Percentiles rank a stretch among this genome's conserved stretches.
Conservation (phyloP, 2,888 invertebrate species). For the Zeuzera pyrina region DNA sequence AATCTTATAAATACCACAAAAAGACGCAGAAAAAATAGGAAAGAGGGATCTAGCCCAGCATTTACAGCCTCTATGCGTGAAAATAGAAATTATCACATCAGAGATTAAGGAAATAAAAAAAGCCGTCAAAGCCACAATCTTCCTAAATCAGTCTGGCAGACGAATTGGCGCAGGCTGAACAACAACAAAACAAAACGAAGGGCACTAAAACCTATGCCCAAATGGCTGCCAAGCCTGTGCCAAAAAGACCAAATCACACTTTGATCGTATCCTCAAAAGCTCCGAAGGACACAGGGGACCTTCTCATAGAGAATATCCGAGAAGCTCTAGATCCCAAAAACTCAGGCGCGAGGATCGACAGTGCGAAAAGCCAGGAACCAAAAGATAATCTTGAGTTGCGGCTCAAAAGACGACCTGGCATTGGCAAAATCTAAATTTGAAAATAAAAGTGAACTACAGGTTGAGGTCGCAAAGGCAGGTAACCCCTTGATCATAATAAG, state of each 20-base stretch:
- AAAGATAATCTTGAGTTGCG: not conserved
- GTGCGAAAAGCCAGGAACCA: not conserved
- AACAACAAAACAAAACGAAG: not conserved
- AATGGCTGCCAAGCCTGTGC: constrained; percentile 1
- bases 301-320: no score
- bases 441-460: not conserved
- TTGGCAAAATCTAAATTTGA: not conserved
- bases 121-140: no score
- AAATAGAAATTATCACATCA: no score
- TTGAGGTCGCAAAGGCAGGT: not conserved
- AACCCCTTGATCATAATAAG: constrained; percentile 5
- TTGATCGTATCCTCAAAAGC: not conserved
- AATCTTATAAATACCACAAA: no score
- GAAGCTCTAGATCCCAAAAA: constrained; percentile 10
- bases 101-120: no score
- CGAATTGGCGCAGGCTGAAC: not conserved
- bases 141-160: not conserved
- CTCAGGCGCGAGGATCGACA: constrained; percentile 10
- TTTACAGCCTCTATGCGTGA: no score
- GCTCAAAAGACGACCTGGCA: not conserved
- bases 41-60: no score
- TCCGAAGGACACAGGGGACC: constrained; percentile 2
- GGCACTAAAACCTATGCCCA: constrained; percentile 1
- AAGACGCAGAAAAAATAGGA: no score
- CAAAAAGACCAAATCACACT: not conserved